phyloP scores from a whole-genome alignment of 2,113 vertebrate species.

The Sinocyclocheilus rhinocerous region DNA sequence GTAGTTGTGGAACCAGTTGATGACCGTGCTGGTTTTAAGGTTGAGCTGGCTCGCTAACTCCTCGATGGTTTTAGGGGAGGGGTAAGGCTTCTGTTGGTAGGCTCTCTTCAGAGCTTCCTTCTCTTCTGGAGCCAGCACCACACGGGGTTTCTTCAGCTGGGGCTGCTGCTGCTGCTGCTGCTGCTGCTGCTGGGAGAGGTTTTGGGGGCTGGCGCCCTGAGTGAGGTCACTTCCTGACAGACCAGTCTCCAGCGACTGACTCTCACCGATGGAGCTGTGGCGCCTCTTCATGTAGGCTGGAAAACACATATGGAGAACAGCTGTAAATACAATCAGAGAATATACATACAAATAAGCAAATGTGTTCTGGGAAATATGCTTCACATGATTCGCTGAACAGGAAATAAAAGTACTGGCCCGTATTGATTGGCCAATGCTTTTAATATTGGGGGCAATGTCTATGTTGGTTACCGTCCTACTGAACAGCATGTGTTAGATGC shows the following conservation, averaged over 20 bases:
- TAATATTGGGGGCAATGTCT: neutral
- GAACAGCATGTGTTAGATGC: neutral
- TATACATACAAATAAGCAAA: neutral
- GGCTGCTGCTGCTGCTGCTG: slow-evolving; percentile 87
- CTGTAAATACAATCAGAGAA: neutral
- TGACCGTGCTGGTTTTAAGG: slow-evolving; percentile 98
- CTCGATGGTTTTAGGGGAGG: slow-evolving; percentile 96
- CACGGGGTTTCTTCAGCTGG: slow-evolving; percentile 86
- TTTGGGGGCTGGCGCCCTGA: slow-evolving; percentile 85
- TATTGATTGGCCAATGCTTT: neutral
- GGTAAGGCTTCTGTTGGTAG: slow-evolving; percentile 98
- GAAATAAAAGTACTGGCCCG: neutral
- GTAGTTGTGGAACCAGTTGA: slow-evolving; percentile 99
- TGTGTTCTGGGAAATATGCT: neutral
- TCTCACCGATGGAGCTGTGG: slow-evolving; percentile 87
- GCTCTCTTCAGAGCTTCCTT: slow-evolving; percentile 86
- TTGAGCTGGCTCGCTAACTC: slow-evolving; percentile 97
- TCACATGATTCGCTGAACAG: neutral
- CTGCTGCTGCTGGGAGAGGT: slow-evolving; percentile 84
- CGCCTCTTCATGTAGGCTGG: slow-evolving; percentile 89
- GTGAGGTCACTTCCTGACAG: slow-evolving; percentile 78
- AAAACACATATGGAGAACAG: slow-evolving; percentile 8
- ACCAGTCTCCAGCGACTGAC: slow-evolving; percentile 77
- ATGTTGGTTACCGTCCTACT: neutral
- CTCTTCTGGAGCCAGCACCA: slow-evolving; percentile 84